phyloP scores from a whole-genome alignment of 2,888 invertebrate genomes.

The Drepanosiphum platanoidis region DNA sequence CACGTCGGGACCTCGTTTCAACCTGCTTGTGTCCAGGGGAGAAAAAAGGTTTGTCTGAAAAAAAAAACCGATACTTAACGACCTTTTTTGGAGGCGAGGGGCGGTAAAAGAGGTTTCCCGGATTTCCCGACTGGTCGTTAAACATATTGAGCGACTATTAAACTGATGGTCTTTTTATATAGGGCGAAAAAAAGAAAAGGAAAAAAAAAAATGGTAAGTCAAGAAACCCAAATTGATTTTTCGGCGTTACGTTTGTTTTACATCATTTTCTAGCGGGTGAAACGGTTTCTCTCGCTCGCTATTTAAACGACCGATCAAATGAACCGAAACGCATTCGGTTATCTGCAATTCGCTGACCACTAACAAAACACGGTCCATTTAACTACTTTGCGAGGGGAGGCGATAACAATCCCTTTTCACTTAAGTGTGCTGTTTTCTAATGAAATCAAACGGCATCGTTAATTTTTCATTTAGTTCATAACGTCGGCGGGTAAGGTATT shows the following conservation, averaged over 20 bases:
- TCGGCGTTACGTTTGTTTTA: conserved; percentile 57
- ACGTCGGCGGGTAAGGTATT: no score
- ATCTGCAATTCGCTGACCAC: conserved; percentile 56
- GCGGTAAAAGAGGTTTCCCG: conserved; percentile 48
- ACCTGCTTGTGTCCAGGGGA: conserved; percentile 56
- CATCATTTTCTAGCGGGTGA: conserved; percentile 21
- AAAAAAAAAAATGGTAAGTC: conserved; percentile 50
- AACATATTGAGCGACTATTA: conserved; percentile 60
- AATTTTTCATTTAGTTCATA: not conserved
- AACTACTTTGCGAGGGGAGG: conserved; percentile 35
- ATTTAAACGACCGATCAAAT: conserved; percentile 43
- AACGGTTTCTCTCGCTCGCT: not conserved
- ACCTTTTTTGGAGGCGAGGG: conserved; percentile 42
- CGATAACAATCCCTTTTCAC: conserved; percentile 23
- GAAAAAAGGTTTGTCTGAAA: conserved; percentile 54
- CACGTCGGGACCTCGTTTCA: conserved; percentile 53
- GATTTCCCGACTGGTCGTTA: conserved; percentile 57
- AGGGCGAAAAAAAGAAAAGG: conserved; percentile 10
- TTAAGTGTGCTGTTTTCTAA: not conserved
- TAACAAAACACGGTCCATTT: conserved; percentile 54
- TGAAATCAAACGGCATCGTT: not conserved
- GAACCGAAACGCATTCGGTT: conserved; percentile 44
- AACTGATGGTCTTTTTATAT: conserved; percentile 60
- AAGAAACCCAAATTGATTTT: conserved; percentile 55
- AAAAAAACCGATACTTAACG: conserved; percentile 60